These are phyloP conservation scores for Willisornis vidua DNA, from an alignment of 2,113 vertebrate species.

Conservation along the genomic window DNA sequence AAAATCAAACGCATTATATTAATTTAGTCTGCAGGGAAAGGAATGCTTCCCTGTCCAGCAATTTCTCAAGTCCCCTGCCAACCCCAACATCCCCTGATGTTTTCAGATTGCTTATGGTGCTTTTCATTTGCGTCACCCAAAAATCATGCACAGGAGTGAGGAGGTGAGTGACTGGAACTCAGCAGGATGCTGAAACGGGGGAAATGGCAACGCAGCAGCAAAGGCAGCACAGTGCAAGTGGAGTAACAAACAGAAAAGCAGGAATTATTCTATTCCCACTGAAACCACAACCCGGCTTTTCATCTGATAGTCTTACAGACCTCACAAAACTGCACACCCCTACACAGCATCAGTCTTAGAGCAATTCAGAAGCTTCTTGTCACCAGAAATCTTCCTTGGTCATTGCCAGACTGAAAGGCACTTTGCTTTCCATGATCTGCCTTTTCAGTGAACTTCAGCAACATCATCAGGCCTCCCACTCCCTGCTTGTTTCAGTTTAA, in stretches of 20 bases:
- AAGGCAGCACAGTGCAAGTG: not conserved
- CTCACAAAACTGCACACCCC: not conserved
- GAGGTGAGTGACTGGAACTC: not conserved
- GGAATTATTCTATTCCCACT: not conserved
- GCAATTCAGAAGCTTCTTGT: not conserved
- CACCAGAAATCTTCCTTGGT: not conserved
- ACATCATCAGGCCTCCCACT: not conserved
- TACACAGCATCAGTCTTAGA: not conserved
- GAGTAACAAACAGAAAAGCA: not conserved
- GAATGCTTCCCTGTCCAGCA: constrained; percentile 38
- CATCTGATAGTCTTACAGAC: not conserved
- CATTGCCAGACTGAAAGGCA: not conserved
- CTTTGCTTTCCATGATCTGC: not conserved
- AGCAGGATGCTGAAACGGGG: not conserved
- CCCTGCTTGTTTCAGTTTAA: not conserved
- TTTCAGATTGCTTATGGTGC: constrained; percentile 15
- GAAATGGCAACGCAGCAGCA: not conserved
- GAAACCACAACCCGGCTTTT: not conserved
- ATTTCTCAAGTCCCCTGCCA: constrained; percentile 44
- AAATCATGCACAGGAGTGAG: not conserved
- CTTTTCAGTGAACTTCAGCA: not conserved
- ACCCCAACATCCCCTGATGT: constrained; percentile 37
- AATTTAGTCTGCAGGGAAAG: constrained; percentile 42
- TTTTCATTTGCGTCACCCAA: not conserved
- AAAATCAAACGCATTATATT: constrained; percentile 28